Conservation (phyloP, 2,113 vertebrate genomes). For the Saguinus midas region DNA sequence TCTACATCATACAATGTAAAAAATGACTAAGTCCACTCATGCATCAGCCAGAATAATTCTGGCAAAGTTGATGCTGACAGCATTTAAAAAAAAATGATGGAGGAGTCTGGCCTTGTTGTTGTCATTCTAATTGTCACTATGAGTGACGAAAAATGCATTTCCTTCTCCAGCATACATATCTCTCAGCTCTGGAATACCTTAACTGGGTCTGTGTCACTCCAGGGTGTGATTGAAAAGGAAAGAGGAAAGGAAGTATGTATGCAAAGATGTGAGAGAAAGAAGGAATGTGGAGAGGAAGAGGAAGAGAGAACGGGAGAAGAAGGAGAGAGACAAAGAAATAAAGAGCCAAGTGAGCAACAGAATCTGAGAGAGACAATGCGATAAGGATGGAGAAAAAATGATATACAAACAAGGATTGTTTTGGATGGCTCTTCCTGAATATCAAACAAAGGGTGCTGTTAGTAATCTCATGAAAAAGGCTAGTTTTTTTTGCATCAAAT, state of each 20-base stretch:
- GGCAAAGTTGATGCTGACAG: conserved; percentile 80
- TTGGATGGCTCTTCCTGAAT: conserved; percentile 12
- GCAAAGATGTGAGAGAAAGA: background rate
- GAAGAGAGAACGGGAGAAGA: background rate
- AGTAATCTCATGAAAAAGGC: conserved; percentile 58
- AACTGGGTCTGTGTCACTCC: conserved; percentile 9
- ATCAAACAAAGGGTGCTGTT: conserved; percentile 40
- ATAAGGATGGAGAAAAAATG: background rate
- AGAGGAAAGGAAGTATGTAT: background rate
- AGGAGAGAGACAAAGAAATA: background rate
- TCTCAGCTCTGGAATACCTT: conserved; percentile 63
- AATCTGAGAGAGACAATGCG: background rate
- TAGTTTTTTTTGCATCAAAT: conserved; percentile 53
- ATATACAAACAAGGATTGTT: conserved; percentile 28
- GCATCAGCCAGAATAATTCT: conserved; percentile 81
- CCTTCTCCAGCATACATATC: conserved; percentile 61
- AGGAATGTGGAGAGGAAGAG: background rate
- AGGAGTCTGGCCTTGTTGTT: conserved; percentile 78
- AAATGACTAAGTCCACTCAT: conserved; percentile 82
- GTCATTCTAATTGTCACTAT: conserved; percentile 81
- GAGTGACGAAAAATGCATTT: conserved; percentile 76
- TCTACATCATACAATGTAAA: conserved; percentile 70
- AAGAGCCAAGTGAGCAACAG: background rate
- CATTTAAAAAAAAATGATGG: conserved; percentile 77
- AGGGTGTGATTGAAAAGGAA: conserved; percentile 32